phyloP scores from a whole-genome alignment of 2,113 vertebrate species.

The Serilophus lunatus region DNA sequence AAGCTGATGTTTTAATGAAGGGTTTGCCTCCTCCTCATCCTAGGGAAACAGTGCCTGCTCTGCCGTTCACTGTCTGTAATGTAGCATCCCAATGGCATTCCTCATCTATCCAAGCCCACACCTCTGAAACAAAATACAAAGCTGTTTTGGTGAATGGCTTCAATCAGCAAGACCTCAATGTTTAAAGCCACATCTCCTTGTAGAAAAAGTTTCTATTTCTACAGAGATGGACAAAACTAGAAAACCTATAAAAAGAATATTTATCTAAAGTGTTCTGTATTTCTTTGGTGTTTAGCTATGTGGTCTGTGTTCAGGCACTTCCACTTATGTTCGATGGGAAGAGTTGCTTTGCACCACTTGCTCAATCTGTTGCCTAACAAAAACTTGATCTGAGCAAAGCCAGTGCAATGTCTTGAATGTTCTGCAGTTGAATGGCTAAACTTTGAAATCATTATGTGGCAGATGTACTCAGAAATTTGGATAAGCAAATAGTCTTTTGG shows the following conservation, averaged over 20 bases:
- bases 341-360: not conserved
- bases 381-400: not conserved
- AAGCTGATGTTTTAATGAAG: slow-evolving; percentile 55
- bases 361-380: not conserved
- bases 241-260: not conserved
- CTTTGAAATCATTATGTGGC: not conserved
- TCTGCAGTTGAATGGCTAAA: not conserved
- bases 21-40: not conserved
- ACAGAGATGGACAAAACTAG: not conserved
- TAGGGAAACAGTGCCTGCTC: not conserved
- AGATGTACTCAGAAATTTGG: not conserved
- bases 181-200: not conserved
- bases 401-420: not conserved
- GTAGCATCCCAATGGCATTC: not conserved
- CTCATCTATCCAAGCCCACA: not conserved
- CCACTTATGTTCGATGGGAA: not conserved
- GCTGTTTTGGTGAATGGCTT: not conserved
- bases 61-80: not conserved
- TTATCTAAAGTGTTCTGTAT: not conserved
- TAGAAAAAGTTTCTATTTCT: not conserved
- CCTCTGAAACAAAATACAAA: not conserved
- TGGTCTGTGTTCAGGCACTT: not conserved
- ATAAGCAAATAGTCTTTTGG: not conserved
- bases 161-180: not conserved
- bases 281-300: not conserved